Evolutionary conservation across 1,140 invertebrate genomes (phyloP).

Genomic region (Drosophila nasuta): DNA sequence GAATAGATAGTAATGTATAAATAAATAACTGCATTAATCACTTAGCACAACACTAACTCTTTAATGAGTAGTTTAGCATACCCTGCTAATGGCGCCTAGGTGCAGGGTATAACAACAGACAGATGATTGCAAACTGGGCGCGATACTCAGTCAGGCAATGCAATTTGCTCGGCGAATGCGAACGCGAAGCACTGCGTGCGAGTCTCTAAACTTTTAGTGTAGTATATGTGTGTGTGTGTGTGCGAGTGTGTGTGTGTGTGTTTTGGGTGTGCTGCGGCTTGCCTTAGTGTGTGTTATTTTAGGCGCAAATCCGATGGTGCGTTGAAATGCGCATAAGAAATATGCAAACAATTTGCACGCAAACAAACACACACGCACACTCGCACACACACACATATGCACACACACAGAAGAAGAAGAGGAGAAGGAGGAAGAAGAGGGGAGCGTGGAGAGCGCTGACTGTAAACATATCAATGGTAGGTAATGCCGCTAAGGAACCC

Average conservation of each 20-base stretch:
- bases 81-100: neutral
- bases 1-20: too few species aligned
- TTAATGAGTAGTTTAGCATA: neutral
- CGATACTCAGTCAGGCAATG: slow-evolving; percentile 3
- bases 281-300: slow-evolving; percentile 45
- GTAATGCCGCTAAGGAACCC: slow-evolving; percentile 46
- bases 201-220: neutral
- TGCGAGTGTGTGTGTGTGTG: slow-evolving; percentile 9
- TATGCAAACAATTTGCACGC: slow-evolving; percentile 61
- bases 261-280: slow-evolving; percentile 1
- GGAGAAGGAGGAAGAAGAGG: neutral
- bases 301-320: slow-evolving; percentile 46
- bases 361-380: slow-evolving; percentile 9
- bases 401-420: slow-evolving; percentile 22
- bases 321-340: slow-evolving; percentile 63
- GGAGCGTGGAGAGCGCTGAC: neutral
- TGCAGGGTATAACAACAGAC: slow-evolving; percentile 27
- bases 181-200: slow-evolving; percentile 1
- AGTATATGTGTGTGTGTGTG: slow-evolving; percentile 5
- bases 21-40: too few species aligned
- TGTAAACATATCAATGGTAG: slow-evolving; percentile 68
- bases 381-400: neutral
- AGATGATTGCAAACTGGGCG: slow-evolving; percentile 31
- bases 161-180: slow-evolving; percentile 17
- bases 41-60: too few species aligned